phyloP scores from a whole-genome alignment of 2,797 vertebrate species.

The Hyperoplus lanceolatus region DNA sequence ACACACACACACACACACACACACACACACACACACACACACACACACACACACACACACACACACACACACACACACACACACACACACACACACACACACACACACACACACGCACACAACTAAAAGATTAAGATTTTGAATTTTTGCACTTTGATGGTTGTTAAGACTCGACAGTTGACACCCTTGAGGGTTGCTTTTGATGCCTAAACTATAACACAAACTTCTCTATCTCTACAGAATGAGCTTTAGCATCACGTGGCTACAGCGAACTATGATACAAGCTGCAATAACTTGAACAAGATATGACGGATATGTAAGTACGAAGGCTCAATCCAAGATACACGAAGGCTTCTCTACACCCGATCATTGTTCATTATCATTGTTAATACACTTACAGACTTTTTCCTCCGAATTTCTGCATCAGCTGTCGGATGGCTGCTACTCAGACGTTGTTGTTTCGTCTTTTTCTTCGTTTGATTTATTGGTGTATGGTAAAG shows the following conservation, averaged over 20 bases:
- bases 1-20: not conserved
- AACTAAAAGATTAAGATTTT: too few species aligned
- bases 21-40: not conserved
- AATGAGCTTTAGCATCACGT: not conserved
- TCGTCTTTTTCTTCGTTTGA: conserved; percentile 14
- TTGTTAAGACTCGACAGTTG: too few species aligned
- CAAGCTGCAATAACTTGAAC: not conserved
- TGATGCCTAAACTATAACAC: too few species aligned
- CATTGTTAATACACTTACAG: not conserved
- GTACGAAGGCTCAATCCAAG: rapidly evolving
- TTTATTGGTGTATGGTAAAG: not conserved
- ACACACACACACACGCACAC: not conserved
- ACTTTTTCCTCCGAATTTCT: not conserved
- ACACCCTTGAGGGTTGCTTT: too few species aligned
- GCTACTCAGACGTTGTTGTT: rapidly evolving
- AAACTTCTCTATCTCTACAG: too few species aligned
- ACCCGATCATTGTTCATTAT: rapidly evolving
- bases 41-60: not conserved
- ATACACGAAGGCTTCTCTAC: not conserved
- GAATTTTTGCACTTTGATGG: too few species aligned
- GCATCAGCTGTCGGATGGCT: not conserved
- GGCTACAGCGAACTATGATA: not conserved
- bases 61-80: not conserved
- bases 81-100: not conserved
- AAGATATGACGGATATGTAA: rapidly evolving